These are phyloP conservation scores for Lordiphosa andalusiaca DNA, from an alignment of 2,888 invertebrate species.

Conservation along the genomic window DNA sequence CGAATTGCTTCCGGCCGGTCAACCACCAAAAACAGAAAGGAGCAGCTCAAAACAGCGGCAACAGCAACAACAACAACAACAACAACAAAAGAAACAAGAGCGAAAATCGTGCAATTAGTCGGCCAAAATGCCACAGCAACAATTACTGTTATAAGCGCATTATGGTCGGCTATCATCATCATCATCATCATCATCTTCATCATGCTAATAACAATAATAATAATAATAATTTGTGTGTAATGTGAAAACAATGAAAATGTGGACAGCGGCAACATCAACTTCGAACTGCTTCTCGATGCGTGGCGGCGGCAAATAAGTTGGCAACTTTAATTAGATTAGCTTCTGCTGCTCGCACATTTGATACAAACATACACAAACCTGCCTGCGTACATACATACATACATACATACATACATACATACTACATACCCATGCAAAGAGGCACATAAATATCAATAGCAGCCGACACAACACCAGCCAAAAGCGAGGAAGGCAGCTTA, in stretches of 20 bases:
- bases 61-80: too few relatives aligned
- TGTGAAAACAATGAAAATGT: conserved; percentile 41
- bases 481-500: too few relatives aligned
- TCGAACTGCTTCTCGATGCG: conserved; percentile 6
- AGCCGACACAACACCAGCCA: conserved; percentile 17
- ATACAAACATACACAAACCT: not conserved
- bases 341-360: conserved; percentile 15
- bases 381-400: not conserved
- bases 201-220: conserved; percentile 17
- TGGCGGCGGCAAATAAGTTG: conserved; percentile 29
- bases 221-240: conserved; percentile 29
- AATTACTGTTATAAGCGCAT: conserved; percentile 37
- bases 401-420: not conserved
- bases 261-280: conserved; percentile 15
- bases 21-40: not conserved
- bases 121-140: conserved; percentile 21
- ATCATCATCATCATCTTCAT: not conserved
- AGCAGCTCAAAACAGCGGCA: too few relatives aligned
- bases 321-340: conserved; percentile 61
- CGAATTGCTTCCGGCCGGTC: too few relatives aligned
- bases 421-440: not conserved
- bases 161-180: conserved; percentile 26
- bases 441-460: conserved; percentile 35
- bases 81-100: not conserved
- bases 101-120: conserved; percentile 40